A percentile compares a stretch with the other conserved stretches of the same genome.
Conservation (phyloP, 2,888 invertebrate genomes). For the Meghimatium bilineatum region DNA sequence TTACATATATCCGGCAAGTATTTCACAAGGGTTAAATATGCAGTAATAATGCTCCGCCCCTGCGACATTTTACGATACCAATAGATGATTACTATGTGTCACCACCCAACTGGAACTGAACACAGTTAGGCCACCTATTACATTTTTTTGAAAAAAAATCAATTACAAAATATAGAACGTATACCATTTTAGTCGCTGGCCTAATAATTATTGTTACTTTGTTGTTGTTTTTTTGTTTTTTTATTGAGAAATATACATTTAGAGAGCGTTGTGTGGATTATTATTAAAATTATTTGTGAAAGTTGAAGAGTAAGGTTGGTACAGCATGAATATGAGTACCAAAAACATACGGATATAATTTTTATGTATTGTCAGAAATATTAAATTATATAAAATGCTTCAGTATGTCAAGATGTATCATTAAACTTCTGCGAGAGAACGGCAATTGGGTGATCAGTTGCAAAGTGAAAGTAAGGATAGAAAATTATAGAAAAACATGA, state of each 20-base stretch:
- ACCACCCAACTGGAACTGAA: background rate
- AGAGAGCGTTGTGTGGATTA: background rate
- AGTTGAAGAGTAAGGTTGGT: background rate
- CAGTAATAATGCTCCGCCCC: background rate
- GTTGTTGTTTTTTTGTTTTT: no score
- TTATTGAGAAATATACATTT: no score
- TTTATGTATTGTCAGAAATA: background rate
- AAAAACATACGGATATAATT: background rate
- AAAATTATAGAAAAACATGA: no score
- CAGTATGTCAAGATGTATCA: no score
- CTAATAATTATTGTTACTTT: background rate
- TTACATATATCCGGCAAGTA: background rate
- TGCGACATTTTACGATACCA: background rate
- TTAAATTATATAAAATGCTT: no score
- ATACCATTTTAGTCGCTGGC: background rate
- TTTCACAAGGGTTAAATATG: slow-evolving; percentile 23
- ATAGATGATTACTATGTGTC: slow-evolving; percentile 1
- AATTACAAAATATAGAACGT: background rate
- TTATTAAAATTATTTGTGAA: background rate
- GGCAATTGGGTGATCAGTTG: no score
- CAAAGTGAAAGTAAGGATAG: no score
- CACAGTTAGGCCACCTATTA: background rate
- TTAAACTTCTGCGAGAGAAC: no score
- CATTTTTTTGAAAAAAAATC: background rate
- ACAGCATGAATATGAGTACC: background rate